Percentiles rank a stretch among this genome's conserved stretches.
phyloP scores from a whole-genome alignment of 2,888 invertebrate species.

The Ernsta delagoae region DNA sequence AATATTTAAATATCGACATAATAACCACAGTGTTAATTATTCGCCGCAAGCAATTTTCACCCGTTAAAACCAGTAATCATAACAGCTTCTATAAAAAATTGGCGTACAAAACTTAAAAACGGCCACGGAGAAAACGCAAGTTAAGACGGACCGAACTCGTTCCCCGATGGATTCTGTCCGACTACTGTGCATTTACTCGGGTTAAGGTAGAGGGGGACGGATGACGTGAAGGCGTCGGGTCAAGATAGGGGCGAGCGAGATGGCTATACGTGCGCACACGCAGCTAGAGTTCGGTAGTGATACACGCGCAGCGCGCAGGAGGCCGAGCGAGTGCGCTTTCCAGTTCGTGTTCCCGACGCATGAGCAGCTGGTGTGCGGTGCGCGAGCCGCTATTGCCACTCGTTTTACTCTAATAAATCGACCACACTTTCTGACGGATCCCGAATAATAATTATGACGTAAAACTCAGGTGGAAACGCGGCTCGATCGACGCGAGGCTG shows the following conservation, averaged over 20 bases:
- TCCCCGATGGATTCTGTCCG: constrained; percentile 68
- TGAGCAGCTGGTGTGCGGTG: constrained; percentile 74
- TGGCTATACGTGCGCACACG: constrained; percentile 66
- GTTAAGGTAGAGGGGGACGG: constrained; percentile 52
- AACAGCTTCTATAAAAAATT: constrained; percentile 68
- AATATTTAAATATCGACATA: constrained; percentile 39
- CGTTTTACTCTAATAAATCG: constrained; percentile 68
- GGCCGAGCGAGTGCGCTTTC: constrained; percentile 70
- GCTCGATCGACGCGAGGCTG: constrained; percentile 60
- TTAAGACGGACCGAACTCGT: constrained; percentile 78
- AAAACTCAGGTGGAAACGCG: constrained; percentile 60
- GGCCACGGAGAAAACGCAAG: constrained; percentile 72
- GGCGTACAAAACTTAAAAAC: constrained; percentile 68
- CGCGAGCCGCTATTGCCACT: constrained; percentile 67
- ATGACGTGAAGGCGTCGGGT: constrained; percentile 36
- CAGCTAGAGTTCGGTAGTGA: constrained; percentile 69
- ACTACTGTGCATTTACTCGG: constrained; percentile 76
- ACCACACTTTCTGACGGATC: constrained; percentile 57
- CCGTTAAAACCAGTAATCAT: constrained; percentile 70
- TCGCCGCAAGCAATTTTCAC: constrained; percentile 65
- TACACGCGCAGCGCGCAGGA: constrained; percentile 67
- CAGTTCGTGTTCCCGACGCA: constrained; percentile 77
- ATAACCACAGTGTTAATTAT: constrained; percentile 69
- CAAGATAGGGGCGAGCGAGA: constrained; percentile 53
- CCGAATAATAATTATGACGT: constrained; percentile 64